Evolutionary conservation across 2,888 invertebrate genomes (phyloP), one percentile per base, ranked within the genome.

Genomic region (Synergus japonicus): DNA sequence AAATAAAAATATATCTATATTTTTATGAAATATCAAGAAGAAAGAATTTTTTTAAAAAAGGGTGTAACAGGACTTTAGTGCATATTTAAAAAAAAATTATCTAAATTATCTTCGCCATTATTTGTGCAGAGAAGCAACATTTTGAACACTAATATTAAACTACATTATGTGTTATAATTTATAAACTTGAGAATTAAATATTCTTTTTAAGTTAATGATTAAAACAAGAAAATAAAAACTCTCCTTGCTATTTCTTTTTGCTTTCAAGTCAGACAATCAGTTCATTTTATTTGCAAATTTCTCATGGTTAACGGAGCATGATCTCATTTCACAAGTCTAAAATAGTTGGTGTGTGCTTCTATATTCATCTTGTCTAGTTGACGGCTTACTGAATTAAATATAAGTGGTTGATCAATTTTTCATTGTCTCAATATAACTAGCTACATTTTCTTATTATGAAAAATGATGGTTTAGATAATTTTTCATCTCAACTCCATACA

Each of bases 241-340:
- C 15, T 69, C 46, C 5, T 46, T 15, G 13, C 13, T 46, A 4
- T 46, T 44, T 67, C 9, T 46, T 0, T 67, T 5, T 22, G 43
- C 43, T 66, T 18, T 66, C 0, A 66, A 29, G 29, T 29, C 29
- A 2, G 29, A 29, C 29, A 37, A 65, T 41, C 7, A 41, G 65
- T 65, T 65, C 46, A 67, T 46, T 67, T 22, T 49, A 46, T 67
- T 54, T 54, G 49, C n/a, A 46, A 67, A 46, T 46, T 67, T 67
- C 46, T 67, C 67, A 67, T 67, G 67, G 22, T 67, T 67, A 67
- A 67, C 15, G 46, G 46, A 67, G 67, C 67, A 44, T 46, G 18
- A 67, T 29, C 67, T 67, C 22, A 2, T 67, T 67, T 46, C 46
- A 7, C 46, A 67, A 67, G 67, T 67, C 46, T 15, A 46, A 46